Percentiles rank a stretch among this genome's conserved stretches.
Conservation (phyloP, 2,113 vertebrate genomes). For the Anguilla japonica region DNA sequence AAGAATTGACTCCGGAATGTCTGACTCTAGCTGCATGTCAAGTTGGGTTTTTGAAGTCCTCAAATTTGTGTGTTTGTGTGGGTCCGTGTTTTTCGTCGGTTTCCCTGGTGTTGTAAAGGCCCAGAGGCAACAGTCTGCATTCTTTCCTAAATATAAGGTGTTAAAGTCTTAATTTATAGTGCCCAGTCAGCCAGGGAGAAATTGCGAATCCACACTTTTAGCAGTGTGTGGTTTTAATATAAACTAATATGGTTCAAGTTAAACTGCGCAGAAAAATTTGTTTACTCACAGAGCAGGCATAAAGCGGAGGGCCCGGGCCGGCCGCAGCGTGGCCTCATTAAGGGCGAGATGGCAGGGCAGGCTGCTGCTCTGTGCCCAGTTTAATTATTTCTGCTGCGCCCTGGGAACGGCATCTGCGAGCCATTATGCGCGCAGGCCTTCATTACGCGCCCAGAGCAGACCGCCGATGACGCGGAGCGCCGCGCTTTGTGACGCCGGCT, state of each 20-base stretch:
- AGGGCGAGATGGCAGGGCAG: conserved; percentile 28
- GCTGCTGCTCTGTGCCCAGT: conserved; percentile 12
- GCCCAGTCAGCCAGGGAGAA: conserved; percentile 38
- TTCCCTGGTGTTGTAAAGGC: conserved; percentile 13
- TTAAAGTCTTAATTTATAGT: conserved; percentile 34
- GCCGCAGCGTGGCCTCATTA: conserved; percentile 10
- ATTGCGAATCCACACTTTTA: conserved; percentile 29
- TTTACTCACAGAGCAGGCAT: conserved; percentile 41
- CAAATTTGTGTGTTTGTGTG: not conserved
- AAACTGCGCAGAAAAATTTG: conserved; percentile 42
- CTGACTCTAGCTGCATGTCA: not conserved
- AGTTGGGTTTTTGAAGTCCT: not conserved
- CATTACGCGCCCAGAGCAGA: conserved; percentile 12
- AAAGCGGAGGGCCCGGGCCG: conserved; percentile 27
- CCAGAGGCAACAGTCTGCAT: conserved; percentile 36
- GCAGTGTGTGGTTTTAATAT: conserved; percentile 25
- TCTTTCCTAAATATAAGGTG: conserved; percentile 47
- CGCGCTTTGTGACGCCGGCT: not conserved
- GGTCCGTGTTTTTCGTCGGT: not conserved
- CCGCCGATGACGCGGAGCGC: conserved; percentile 23
- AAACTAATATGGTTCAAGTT: conserved; percentile 49
- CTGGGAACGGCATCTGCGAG: conserved; percentile 42
- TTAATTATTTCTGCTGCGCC: conserved; percentile 33
- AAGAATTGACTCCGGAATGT: not conserved
- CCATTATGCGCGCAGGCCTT: conserved; percentile 37